Base-by-base conservation (phyloP, 2,113 vertebrate species). In the Callocephalon fimbriatum region DNA sequence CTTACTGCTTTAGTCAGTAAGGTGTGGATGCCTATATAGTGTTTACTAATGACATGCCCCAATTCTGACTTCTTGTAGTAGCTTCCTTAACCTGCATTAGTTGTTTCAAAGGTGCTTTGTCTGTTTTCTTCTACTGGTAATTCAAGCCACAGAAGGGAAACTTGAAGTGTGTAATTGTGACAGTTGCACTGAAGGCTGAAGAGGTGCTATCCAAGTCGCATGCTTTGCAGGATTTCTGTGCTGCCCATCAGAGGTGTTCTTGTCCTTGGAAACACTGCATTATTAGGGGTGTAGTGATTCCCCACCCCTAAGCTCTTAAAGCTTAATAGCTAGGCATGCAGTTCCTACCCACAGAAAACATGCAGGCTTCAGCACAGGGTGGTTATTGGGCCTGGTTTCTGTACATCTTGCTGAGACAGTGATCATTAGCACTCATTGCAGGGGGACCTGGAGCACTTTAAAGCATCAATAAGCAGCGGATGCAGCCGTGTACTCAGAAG, bases 1-100 rank as follows among this genome's bases (percentile, higher is more conserved):
- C 37, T 90, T n/a, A 11, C 0, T 31, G 75, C 67, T 77, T 80
- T 90, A 88, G 78, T 95, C 88, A 94, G 62, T 35, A 48, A 77
- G 85, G 88, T 66, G 71, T 93, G 93, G 87, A 16, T 83, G 17
- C 50, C 29, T 90, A 10, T 18, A 2, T 62, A 26, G 66, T 66
- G 66, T 81, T 94, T 82, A 73, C 45, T 32, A 76, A 54, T 0
- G 0, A 5, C 1, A 0, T 13, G n/a, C 27, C 54, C 62, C 7
- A 3, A 2, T 65, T 76, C 32, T 79, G 40, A 62, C 70, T 38
- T 63, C 44, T 37, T 32, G 23, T 35, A 38, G 59, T 27, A 75
- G 45, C 42, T 94, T 91, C 71, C 37, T 82, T 29, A 78, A 71
- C 50, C 26, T 47, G 29, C 54, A 6, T 72, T 68, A 40, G 54